phyloP scores from a whole-genome alignment of 2,113 vertebrate genomes.

The Hirundichthys speculiger region DNA sequence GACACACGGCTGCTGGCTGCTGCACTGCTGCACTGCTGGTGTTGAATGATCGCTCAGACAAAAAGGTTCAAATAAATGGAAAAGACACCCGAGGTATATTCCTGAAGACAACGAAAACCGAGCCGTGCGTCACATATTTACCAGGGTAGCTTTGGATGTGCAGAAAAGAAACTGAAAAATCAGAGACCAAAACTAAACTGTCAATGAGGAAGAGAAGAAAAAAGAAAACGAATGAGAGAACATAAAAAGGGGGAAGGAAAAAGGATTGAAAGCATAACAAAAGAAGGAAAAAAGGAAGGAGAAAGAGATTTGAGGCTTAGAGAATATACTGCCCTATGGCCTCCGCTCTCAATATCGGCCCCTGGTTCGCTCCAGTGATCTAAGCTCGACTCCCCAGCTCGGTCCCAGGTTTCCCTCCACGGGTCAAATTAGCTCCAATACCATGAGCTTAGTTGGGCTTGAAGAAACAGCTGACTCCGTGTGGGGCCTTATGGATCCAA shows the following conservation, averaged over 20 bases:
- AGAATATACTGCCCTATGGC: slow-evolving; percentile 31
- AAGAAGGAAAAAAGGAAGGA: background rate
- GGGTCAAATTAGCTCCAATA: slow-evolving; percentile 74
- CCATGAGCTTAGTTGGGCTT: slow-evolving; percentile 68
- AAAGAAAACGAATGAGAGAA: background rate
- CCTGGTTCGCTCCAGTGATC: slow-evolving; percentile 67
- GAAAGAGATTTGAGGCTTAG: slow-evolving; percentile 25
- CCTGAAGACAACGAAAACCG: too few species aligned
- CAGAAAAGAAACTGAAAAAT: background rate
- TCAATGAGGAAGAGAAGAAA: background rate
- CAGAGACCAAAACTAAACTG: background rate
- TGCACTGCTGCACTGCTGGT: slow-evolving; percentile 14
- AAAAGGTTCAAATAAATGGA: background rate
- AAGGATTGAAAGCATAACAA: background rate
- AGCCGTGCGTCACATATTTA: too few species aligned
- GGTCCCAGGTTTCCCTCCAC: slow-evolving; percentile 57
- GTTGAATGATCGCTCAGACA: slow-evolving; percentile 10
- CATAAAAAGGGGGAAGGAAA: background rate
- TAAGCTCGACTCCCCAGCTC: slow-evolving; percentile 54
- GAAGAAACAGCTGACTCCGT: slow-evolving; percentile 71
- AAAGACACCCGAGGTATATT: too few species aligned
- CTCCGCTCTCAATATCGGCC: slow-evolving; percentile 33
- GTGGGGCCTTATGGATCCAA: slow-evolving; percentile 65
- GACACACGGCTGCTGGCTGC: slow-evolving; percentile 40
- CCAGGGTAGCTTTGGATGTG: too few species aligned